A percentile compares a stretch with the other conserved stretches of the same genome.
These are phyloP conservation scores for Drosophila ambigua DNA, from an alignment of 1,140 invertebrate genomes.

Conservation along the genomic window DNA sequence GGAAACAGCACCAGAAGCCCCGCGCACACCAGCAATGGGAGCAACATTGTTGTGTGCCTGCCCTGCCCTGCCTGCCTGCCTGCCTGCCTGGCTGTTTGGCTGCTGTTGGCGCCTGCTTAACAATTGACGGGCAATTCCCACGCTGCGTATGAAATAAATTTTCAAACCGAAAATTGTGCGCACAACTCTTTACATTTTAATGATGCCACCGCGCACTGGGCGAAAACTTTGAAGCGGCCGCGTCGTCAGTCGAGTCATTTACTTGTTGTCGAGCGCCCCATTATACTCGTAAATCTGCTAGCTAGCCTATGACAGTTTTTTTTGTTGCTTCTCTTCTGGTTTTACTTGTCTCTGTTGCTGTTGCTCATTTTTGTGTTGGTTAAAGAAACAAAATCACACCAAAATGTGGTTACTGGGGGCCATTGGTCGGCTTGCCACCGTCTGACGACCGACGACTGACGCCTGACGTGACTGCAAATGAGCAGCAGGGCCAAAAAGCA, in stretches of 20 bases:
- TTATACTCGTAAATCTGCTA: slow-evolving; percentile 66
- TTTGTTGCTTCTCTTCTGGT: slow-evolving; percentile 30
- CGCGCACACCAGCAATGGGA: slow-evolving; percentile 17
- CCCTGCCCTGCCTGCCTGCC: neutral
- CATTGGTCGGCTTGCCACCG: slow-evolving; percentile 56
- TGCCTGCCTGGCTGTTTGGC: slow-evolving; percentile 13
- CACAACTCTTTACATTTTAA: slow-evolving; percentile 77
- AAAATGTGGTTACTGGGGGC: slow-evolving; percentile 63
- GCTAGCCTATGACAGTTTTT: slow-evolving; percentile 77
- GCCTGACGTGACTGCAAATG: slow-evolving; percentile 76
- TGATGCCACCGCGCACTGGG: slow-evolving; percentile 69
- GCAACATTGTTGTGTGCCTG: slow-evolving; percentile 16
- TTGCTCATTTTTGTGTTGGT: slow-evolving; percentile 12
- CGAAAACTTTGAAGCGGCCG: slow-evolving; percentile 75
- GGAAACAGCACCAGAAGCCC: slow-evolving; percentile 28
- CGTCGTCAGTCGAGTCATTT: slow-evolving; percentile 70
- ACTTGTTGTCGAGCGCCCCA: slow-evolving; percentile 74
- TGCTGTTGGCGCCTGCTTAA: slow-evolving; percentile 66
- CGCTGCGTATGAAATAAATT: slow-evolving; percentile 81
- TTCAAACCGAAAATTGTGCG: slow-evolving; percentile 57
- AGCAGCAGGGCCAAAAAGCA: slow-evolving; percentile 34
- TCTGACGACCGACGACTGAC: slow-evolving; percentile 47
- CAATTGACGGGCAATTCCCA: slow-evolving; percentile 76
- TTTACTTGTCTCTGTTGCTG: slow-evolving; percentile 33
- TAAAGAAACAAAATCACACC: slow-evolving; percentile 47